Conservation (phyloP, 2,888 invertebrate species). For the Blastobasis adustella region DNA sequence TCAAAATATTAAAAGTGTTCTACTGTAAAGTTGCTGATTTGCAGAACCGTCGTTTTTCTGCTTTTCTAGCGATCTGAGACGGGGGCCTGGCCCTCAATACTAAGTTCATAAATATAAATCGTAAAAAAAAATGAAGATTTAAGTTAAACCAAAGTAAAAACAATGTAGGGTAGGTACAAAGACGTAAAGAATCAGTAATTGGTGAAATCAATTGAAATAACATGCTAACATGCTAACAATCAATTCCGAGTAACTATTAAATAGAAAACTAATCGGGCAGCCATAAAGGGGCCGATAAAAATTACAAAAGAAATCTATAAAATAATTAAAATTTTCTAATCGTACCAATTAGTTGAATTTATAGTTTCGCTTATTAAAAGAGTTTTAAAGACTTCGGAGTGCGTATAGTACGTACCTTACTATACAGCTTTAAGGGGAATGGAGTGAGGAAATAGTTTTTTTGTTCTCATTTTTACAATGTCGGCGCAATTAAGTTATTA, state of each 20-base stretch:
- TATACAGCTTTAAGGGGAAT: conserved; percentile 12
- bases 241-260: conserved; percentile 61
- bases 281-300: conserved; percentile 62
- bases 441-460: conserved; percentile 17
- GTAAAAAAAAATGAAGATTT: no score
- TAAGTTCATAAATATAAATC: no score
- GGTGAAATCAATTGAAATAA: conserved; percentile 55
- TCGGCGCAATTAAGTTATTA: conserved; percentile 28
- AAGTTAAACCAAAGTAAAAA: no score
- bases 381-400: conserved; percentile 7
- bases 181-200: conserved; percentile 31
- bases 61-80: no score
- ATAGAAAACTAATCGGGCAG: conserved; percentile 56
- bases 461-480: conserved; percentile 19
- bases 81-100: no score
- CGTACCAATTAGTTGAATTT: conserved; percentile 67
- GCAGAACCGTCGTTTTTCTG: no score
- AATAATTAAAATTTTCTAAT: conserved; percentile 69
- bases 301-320: conserved; percentile 71
- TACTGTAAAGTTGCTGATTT: no score
- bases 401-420: conserved; percentile 6
- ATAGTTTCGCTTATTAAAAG: conserved; percentile 50
- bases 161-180: not conserved
- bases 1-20: no score
- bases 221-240: conserved; percentile 51